phyloP scores from a whole-genome alignment of 2,888 invertebrate species.

The Anaspis maculata region DNA sequence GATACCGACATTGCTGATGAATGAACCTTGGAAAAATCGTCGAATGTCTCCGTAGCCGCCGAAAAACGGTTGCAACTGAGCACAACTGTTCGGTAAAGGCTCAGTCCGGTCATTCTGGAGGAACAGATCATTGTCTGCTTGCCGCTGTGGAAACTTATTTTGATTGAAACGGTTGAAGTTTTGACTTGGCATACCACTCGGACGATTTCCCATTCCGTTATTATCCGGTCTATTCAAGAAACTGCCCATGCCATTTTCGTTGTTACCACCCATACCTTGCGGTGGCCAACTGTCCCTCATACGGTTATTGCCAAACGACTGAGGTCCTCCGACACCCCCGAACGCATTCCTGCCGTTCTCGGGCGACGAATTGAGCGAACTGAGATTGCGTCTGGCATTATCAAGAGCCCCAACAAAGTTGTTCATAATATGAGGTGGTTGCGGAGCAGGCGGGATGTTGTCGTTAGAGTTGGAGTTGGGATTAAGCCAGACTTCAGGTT shows the following conservation, averaged over 20 bases:
- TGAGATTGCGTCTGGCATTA: neutral
- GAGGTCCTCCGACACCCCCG: neutral
- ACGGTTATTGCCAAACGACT: neutral
- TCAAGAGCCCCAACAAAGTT: slow-evolving; percentile 42
- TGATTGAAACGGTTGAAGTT: neutral
- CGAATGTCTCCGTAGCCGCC: slow-evolving; percentile 75
- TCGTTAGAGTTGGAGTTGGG: slow-evolving; percentile 11
- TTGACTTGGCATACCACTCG: neutral
- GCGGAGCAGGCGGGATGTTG: slow-evolving; percentile 13
- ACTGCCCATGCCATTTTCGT: slow-evolving; percentile 5
- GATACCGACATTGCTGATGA: slow-evolving; percentile 72
- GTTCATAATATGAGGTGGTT: slow-evolving; percentile 19
- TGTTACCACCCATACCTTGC: slow-evolving; percentile 2
- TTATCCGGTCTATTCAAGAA: slow-evolving; percentile 12
- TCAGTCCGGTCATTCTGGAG: slow-evolving; percentile 10
- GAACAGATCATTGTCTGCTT: slow-evolving; percentile 6
- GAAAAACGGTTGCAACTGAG: slow-evolving; percentile 63
- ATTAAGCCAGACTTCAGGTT: slow-evolving; percentile 20
- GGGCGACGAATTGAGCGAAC: neutral
- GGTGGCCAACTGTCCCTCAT: slow-evolving; percentile 13
- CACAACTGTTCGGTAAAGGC: slow-evolving; percentile 41
- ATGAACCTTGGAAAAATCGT: slow-evolving; percentile 68
- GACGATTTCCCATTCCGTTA: neutral
- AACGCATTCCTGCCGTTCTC: neutral
- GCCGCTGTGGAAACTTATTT: slow-evolving; percentile 12